phyloP scores from a whole-genome alignment of 2,888 invertebrate genomes.

The Invenusta paracnida region DNA sequence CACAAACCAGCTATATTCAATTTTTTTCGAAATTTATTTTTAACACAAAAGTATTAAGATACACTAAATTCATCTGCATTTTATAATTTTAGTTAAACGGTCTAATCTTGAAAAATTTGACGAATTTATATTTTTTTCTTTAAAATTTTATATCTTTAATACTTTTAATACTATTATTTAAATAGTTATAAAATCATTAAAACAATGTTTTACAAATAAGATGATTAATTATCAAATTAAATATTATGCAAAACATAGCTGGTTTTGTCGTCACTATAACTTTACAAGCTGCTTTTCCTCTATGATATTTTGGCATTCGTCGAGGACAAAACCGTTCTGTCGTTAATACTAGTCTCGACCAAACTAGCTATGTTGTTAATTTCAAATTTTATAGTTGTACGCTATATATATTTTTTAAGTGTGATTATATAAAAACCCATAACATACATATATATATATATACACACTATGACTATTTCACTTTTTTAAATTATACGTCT shows the following conservation, averaged over 20 bases:
- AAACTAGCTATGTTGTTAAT: not conserved
- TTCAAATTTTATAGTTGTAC: not conserved
- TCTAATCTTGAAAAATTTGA: no score
- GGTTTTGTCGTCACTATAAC: not conserved
- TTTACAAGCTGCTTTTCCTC: not conserved
- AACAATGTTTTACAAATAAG: not conserved
- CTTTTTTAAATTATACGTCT: not conserved
- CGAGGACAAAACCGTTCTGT: not conserved
- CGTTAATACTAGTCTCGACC: not conserved
- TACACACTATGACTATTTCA: not conserved
- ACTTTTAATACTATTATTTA: no score
- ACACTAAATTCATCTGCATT: no score
- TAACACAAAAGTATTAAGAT: no score
- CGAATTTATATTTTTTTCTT: no score
- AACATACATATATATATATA: not conserved
- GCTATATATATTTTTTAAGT: not conserved
- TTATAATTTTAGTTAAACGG: no score
- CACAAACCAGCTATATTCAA: no score
- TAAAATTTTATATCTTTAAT: no score
- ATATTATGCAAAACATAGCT: not conserved
- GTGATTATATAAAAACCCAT: not conserved
- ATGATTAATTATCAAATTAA: not conserved
- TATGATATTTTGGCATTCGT: not conserved
- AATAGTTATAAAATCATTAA: no score
- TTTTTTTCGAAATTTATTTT: no score